Evolutionary conservation across 1,140 invertebrate genomes (phyloP), one percentile per base, ranked within the genome.

Genomic region (Pseudoatta argentina): DNA sequence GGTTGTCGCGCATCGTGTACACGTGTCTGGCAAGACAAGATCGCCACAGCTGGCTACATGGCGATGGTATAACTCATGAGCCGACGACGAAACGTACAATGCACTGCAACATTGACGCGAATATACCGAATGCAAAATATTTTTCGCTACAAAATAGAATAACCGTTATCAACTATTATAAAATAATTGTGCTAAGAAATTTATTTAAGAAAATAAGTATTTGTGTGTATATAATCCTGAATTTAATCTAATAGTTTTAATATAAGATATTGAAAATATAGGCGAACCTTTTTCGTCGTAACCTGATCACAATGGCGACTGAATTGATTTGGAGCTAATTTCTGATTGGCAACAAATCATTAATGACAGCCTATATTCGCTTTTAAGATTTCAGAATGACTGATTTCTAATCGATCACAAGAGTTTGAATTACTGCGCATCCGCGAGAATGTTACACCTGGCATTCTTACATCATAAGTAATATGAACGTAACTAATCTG

Each of bases 1-100:
- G 89, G 87, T 86, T 88, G 82, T 87, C 88, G 72, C 82, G 72
- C 72, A 83, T 39, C 55, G 72, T 79, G 82, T 91, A 77, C 82
- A 55, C 64, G 85, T 88, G 87, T 76, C 86, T 87, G 30, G 85
- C 61, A 59, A 87, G 72, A 90, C 89, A 85, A 90, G 89, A 90
- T 90, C 66, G 88, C 79, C 69, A 24, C 79, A 75, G 79, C 69
- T 83, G 79, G 79, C 69, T 83, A 75, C 79, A 73, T 69, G 55
- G 57, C 55, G 69, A 75, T 24, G 55, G 79, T 82, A 44, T 44
- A 82, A 82, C 69, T 82, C 67, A 82, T 39, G 24, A 18, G 66
- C 78, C 55, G 34, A 72, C 67, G 79, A 82, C 69, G 79, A 82
- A 82, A 30, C 30, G 30, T 55, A 69, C n/a, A 57, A 16, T 12